Conservation (phyloP, 2,113 vertebrate genomes). For the Phrynosoma platyrhinos region DNA sequence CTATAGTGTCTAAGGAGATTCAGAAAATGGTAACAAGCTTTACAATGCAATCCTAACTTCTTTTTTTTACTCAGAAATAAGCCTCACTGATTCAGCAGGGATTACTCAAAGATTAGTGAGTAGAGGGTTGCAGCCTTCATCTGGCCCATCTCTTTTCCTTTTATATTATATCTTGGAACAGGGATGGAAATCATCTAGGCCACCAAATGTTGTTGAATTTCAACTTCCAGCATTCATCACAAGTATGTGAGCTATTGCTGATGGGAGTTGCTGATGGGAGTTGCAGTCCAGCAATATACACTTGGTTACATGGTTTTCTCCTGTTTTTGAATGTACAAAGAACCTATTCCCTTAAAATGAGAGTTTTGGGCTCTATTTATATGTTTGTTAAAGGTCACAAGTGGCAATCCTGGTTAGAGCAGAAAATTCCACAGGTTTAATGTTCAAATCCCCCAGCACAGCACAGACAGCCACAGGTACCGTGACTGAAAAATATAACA, state of each 20-base stretch:
- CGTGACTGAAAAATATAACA: not conserved
- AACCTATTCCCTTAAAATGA: not conserved
- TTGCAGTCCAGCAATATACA: no score
- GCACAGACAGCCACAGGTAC: not conserved
- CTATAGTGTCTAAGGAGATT: not conserved
- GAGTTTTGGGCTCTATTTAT: not conserved
- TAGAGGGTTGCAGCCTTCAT: not conserved
- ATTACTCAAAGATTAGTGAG: not conserved
- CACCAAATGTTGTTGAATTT: no score
- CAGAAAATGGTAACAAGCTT: not conserved
- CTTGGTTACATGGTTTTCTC: no score
- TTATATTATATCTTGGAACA: not conserved
- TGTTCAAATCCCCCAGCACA: not conserved
- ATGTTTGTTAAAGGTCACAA: conserved; percentile 20
- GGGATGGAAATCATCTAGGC: no score
- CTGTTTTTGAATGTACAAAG: no score
- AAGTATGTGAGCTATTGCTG: no score
- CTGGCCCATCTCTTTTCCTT: not conserved
- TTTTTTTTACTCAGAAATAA: not conserved
- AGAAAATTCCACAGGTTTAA: conserved; percentile 17
- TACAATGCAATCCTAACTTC: not conserved
- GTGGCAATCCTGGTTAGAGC: not conserved
- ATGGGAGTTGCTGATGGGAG: no score
- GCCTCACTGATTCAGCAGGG: no score
- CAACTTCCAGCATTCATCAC: no score